Evolutionary conservation across 2,797 vertebrate species (phyloP), one percentile per base, ranked within the genome.

Genomic region (Podarcis siculus): DNA sequence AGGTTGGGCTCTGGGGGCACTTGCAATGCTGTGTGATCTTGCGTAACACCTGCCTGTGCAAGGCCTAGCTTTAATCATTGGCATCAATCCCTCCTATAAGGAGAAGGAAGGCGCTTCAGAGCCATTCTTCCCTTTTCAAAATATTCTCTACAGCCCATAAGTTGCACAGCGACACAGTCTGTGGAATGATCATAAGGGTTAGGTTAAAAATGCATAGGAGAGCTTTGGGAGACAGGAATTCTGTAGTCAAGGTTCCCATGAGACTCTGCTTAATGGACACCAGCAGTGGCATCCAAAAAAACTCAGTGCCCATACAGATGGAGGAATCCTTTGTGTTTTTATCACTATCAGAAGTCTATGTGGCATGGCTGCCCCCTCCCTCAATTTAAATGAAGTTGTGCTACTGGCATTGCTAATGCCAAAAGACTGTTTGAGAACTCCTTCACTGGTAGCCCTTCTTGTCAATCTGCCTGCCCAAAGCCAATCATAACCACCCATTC

Each of bases 71-170:
- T 35, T 81, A 66, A 81, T 85, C 83, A 81, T 39, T 76, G 78
- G 55, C 71, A 85, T 89, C 83, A 67, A 81, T 75, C n/a, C 39
- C 71, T 75, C 32, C 35, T 67, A 81, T 73, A 39, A 81, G 42
- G 30, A 49, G 83, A 85, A 86, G 21, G 42, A 39, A 85, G 12
- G 71, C 23, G 21, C 71, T 85, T 76, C 32, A 67, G 83, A 89
- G 30, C 55, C 71, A 49, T 76, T 76, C 71, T 67, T 81, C 39
- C 25, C 32, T 23, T 49, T 81, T 81, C 19, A 45, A 67, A 72
- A 85, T 12, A 15, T 42, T 58, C 67, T 72, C 72, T 39, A 32
- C 30, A 64, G 19, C 42, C 66, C 82, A 79, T 79, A 72, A 72
- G 35, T 21, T 79, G 30, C 49, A 25, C 10, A 32, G 30, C 21